Evolutionary conservation across 2,113 vertebrate species (phyloP), one percentile per base, ranked within the genome.

Genomic region (Pomatorhinus ruficollis): DNA sequence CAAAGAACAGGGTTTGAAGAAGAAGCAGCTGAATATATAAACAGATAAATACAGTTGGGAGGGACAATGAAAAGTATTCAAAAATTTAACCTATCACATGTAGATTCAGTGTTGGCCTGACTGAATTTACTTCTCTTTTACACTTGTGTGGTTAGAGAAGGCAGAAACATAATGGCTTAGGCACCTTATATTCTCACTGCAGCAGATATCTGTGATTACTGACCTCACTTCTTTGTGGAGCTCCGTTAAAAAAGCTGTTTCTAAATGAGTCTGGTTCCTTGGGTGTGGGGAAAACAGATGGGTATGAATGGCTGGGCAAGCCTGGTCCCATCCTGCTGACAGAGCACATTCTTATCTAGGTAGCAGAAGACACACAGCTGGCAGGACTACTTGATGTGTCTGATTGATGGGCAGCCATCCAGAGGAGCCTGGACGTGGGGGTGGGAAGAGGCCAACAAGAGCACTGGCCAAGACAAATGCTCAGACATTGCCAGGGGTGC

Each of bases 381-480:
- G n/a, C 68, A 65, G 59, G 28, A 59, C n/a, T 52, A 15, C 22
- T 33, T 80, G 50, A 60, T 45, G 50, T 0, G 5, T 39, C 39
- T 57, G 59, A 65, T 50, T 86, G 71, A 85, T 77, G 71, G 28
- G 54, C 50, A 85, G 21, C 33, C 30, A 66, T 72, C 60, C 79
- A 80, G 63, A 66, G 39, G 23, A 79, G 20, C 49, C 52, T 66
- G 56, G 42, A 27, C 0, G 0, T 19, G 14, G 24, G 16, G 11
- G 4, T 1, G 2, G 52, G 42, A 92, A 53, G 63, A 76, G 50
- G 22, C 23, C 50, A 71, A 47, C 4, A 50, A 23, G 37, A 83
- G 10, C 21, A 54, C 52, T 11, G 35, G 42, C 57, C 47, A 85
- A 30, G 35, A 77, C 57, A 74, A 83, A 83, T 50, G 40, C 9